These are phyloP conservation scores for Philopotamus ludificatus DNA, from an alignment of 1,140 invertebrate genomes.

Conservation along the genomic window DNA sequence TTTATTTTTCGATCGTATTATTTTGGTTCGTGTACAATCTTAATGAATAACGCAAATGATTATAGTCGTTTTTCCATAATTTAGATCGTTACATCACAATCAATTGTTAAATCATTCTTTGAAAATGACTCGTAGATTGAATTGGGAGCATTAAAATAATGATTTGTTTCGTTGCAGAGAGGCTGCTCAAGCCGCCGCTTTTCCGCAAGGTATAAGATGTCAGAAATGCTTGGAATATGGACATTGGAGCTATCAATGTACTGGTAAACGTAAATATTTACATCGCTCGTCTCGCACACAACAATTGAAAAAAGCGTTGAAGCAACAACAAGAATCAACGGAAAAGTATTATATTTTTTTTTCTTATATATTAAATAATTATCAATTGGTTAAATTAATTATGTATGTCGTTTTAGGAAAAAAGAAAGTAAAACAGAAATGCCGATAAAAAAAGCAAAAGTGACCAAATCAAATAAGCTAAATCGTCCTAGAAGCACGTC, in stretches of 20 bases:
- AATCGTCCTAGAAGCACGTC: neutral
- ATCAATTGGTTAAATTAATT: neutral
- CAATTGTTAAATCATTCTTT: no score
- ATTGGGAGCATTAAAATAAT: no score
- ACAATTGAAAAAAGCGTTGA: conserved; percentile 73
- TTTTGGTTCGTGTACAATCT: no score
- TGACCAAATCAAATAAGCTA: neutral
- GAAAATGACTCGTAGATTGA: no score
- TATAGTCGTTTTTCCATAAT: no score
- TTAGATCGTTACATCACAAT: no score
- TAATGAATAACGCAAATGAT: no score
- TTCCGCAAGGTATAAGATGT: conserved; percentile 72
- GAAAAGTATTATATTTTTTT: conserved; percentile 46
- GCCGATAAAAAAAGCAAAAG: neutral
- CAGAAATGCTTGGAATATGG: conserved; percentile 90
- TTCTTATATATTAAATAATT: neutral
- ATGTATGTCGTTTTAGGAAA: neutral
- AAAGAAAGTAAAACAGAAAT: neutral
- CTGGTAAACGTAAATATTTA: conserved; percentile 84
- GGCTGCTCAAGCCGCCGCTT: conserved; percentile 58
- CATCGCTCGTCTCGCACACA: conserved; percentile 78
- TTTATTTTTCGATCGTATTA: no score
- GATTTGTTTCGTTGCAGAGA: conserved; percentile 46
- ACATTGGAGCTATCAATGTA: conserved; percentile 92
- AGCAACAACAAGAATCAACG: conserved; percentile 53